Evolutionary conservation across 92 coral and sea anemone genomes (phyloP).

Genomic region (Hydrozoanthus gracilis): DNA sequence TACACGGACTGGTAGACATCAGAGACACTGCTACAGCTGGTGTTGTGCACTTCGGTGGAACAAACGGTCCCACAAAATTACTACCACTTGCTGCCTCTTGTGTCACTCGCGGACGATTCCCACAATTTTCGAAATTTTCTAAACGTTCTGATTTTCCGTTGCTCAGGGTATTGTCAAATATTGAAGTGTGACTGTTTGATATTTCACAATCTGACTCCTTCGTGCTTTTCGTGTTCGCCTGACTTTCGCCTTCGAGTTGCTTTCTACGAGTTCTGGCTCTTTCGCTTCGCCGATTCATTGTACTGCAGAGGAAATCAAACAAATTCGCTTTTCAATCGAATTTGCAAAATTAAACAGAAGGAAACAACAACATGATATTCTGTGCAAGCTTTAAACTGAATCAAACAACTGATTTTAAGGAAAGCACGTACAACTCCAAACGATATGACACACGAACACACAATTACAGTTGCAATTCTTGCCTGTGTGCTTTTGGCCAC

Average conservation of each 20-base stretch:
- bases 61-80: constrained; percentile 54
- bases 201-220: constrained; percentile 34
- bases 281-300: constrained; percentile 47
- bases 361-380: constrained; percentile 7
- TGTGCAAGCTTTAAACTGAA: constrained; percentile 1
- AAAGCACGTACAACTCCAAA: constrained; percentile 17
- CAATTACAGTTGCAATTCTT: constrained; percentile 34
- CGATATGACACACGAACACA: constrained; percentile 19
- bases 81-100: constrained; percentile 13
- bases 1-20: constrained; percentile 26
- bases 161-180: neutral
- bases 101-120: constrained; percentile 15
- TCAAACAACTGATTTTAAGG: neutral
- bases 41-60: constrained; percentile 67
- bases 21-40: constrained; percentile 56
- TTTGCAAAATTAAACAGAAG: neutral
- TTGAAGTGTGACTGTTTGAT: constrained; percentile 9
- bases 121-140: constrained; percentile 18
- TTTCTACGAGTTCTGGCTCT: constrained; percentile 32
- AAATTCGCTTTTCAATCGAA: neutral
- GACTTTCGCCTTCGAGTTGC: constrained; percentile 16
- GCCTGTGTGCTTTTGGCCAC: constrained; percentile 9
- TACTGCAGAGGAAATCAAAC: constrained; percentile 29
- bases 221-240: constrained; percentile 4
- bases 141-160: constrained; percentile 36